Conservation (phyloP, 2,888 invertebrate species). For the Mythimna lalbum region DNA sequence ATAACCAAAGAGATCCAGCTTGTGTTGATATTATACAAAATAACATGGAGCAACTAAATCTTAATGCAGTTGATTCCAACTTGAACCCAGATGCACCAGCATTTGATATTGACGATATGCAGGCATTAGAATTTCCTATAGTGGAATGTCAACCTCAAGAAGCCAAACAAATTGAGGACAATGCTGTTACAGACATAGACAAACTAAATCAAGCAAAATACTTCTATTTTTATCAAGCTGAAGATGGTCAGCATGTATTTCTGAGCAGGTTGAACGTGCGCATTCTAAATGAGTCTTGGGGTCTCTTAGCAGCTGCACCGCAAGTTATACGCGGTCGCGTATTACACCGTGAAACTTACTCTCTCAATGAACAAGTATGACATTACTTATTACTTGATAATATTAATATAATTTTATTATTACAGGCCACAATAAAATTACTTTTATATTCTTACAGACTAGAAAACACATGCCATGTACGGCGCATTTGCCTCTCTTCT, state of each 20-base stretch:
- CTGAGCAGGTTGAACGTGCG: constrained; percentile 97
- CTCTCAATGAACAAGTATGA: constrained; percentile 92
- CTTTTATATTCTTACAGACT: constrained; percentile 72
- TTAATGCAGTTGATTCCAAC: constrained; percentile 70
- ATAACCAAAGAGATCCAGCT: constrained; percentile 83
- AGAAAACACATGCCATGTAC: constrained; percentile 93
- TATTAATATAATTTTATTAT: not conserved
- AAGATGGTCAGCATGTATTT: constrained; percentile 98
- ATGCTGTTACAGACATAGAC: constrained; percentile 78
- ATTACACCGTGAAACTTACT: constrained; percentile 96
- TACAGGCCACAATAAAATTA: not conserved
- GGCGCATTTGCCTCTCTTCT: constrained; percentile 97
- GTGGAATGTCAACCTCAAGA: constrained; percentile 69
- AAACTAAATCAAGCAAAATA: constrained; percentile 89
- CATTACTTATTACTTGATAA: not conserved
- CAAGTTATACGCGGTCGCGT: constrained; percentile 93
- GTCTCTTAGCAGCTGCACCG: constrained; percentile 95
- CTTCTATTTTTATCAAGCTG: constrained; percentile 96
- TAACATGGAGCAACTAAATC: constrained; percentile 73
- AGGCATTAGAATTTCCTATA: constrained; percentile 77
- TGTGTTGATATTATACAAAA: constrained; percentile 75
- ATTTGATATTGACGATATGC: constrained; percentile 74
- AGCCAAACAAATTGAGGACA: constrained; percentile 68
- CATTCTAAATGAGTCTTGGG: constrained; percentile 96
- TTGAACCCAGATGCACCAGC: constrained; percentile 82